Conservation (phyloP, 1,140 invertebrate genomes). For the Pygmarrhopalites habei region DNA sequence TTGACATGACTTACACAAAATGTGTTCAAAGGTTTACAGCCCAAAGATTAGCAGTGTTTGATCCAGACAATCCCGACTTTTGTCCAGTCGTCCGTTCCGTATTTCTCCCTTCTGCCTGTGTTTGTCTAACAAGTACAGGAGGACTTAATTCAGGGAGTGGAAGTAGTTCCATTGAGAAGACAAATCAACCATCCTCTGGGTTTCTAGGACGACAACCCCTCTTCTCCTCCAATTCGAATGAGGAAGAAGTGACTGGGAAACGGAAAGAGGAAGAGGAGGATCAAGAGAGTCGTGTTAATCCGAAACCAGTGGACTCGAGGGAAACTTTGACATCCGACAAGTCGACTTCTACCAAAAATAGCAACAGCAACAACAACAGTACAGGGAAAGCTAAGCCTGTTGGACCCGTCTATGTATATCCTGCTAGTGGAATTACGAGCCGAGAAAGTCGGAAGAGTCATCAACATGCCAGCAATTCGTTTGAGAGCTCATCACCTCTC, state of each 20-base stretch:
- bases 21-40: constrained; percentile 39
- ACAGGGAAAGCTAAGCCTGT: neutral
- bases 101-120: constrained; percentile 35
- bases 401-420: neutral
- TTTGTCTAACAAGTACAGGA: constrained; percentile 20
- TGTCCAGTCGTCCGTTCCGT: constrained; percentile 36
- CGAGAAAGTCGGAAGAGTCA: neutral
- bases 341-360: too few species aligned
- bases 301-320: neutral
- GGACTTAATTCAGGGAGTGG: neutral
- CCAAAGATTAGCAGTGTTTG: constrained; percentile 32
- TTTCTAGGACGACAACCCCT: neutral
- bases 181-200: neutral
- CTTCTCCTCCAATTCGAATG: neutral
- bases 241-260: too few species aligned
- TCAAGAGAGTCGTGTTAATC: too few species aligned
- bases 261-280: too few species aligned
- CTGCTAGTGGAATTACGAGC: neutral
- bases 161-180: neutral
- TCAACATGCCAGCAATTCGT: constrained; percentile 10
- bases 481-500: constrained; percentile 7
- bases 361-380: neutral
- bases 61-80: constrained; percentile 32
- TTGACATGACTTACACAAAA: constrained; percentile 16
- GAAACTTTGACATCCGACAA: neutral